Base-by-base conservation (phyloP, 2,888 invertebrate genomes). In the Ichneumoninae sp. region DNA sequence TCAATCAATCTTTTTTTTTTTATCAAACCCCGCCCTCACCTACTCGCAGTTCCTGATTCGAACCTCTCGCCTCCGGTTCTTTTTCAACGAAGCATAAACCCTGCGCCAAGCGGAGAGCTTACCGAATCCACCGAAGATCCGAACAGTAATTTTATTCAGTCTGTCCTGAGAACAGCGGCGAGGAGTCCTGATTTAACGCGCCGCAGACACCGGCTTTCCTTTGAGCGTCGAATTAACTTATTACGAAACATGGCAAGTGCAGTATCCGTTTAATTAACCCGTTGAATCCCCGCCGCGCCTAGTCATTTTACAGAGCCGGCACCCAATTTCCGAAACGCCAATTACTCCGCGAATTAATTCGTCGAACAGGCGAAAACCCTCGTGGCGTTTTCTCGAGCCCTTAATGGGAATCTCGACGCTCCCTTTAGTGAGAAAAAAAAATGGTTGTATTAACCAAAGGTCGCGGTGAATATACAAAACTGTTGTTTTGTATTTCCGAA, bases 1-100 rank as follows among this genome's bases (percentile, higher is more conserved):
- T 76, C 70, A 70, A 81, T 81, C 81, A 70, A 65, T 81, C 76
- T 71, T 81, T 70, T 81, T 70, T 26, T 60, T 60, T 13, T 30
- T 40, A 40, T 60, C 33, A n/a, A 26, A 63, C 26, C 54, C 13
- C 36, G 50, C 44, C 26, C 33, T 8, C 33, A 26, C 33, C 70
- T 76, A 16, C n/a, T 52, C 57, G n/a, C 36, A 19, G 40, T 65
- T 63, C 75, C 50, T 66, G 65, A 76, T 66, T 70, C 63, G 47
- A 74, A 47, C 26, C 74, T 69, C 74, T 36, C 44, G 60, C 36
- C 22, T 40, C 19, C 6, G 47, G 10, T 13, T 71, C 54, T 71
- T 68, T 52, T 69, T 57, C 16, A 60, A 68, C 57, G 68, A 60
- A 60, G 68, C 57, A 74, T 50, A 68, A 71, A n/a, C 54, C 71